These are phyloP conservation scores for Campylomormyrus numenius DNA, from an alignment of 2,113 vertebrate species.

Conservation along the genomic window DNA sequence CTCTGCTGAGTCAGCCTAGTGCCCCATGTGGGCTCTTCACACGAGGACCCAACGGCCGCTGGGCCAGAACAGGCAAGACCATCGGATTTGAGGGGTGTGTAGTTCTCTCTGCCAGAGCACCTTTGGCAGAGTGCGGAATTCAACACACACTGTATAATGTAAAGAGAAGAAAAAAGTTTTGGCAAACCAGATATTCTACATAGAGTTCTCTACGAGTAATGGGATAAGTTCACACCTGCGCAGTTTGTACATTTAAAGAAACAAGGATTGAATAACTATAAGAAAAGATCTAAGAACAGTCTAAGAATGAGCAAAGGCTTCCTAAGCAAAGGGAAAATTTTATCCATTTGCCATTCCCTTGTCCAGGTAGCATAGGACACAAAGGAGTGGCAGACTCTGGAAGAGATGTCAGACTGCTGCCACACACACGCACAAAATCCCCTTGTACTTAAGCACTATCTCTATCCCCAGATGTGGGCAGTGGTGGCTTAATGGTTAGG, in stretches of 20 bases:
- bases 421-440: background rate
- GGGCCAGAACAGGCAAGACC: conserved; percentile 11
- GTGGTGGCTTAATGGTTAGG: too few species aligned
- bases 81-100: conserved; percentile 22
- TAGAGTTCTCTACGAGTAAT: background rate
- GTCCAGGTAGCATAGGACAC: background rate
- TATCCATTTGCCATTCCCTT: background rate
- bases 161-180: background rate
- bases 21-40: conserved; percentile 19
- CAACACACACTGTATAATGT: background rate
- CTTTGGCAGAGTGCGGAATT: conserved; percentile 13
- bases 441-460: background rate
- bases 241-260: background rate
- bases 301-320: background rate
- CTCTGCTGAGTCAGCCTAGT: conserved; percentile 22
- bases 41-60: conserved; percentile 14
- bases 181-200: background rate
- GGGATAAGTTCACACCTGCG: background rate
- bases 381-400: background rate
- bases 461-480: background rate
- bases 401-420: background rate
- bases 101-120: conserved; percentile 23
- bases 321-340: background rate
- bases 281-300: background rate
- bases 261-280: background rate